phyloP scores from a whole-genome alignment of 1,140 invertebrate genomes.

The Lepidostoma basale region DNA sequence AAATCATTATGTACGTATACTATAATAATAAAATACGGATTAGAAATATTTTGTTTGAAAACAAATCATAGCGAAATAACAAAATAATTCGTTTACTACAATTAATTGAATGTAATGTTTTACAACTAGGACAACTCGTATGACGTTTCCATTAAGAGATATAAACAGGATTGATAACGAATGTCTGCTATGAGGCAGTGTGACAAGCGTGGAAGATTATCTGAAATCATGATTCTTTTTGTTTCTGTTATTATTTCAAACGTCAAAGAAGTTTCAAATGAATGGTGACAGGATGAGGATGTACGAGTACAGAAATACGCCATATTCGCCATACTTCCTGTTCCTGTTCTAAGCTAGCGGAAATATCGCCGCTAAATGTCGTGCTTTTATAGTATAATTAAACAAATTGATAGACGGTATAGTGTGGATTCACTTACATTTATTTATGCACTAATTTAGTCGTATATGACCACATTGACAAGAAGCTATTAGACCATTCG shows the following conservation, averaged over 20 bases:
- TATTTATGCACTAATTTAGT: slow-evolving; percentile 1
- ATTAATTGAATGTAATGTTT: no score
- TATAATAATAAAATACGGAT: no score
- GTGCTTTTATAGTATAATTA: neutral
- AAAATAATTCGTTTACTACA: no score
- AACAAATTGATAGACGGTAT: neutral
- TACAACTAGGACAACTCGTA: no score
- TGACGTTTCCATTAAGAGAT: no score
- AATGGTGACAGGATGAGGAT: slow-evolving; percentile 37
- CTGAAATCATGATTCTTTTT: neutral
- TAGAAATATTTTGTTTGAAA: no score
- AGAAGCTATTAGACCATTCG: slow-evolving; percentile 2
- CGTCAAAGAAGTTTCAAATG: slow-evolving; percentile 32
- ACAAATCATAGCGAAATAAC: no score
- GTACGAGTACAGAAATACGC: slow-evolving; percentile 32
- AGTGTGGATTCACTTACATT: neutral
- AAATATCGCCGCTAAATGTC: slow-evolving; percentile 21
- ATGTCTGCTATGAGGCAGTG: no score
- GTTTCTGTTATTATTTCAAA: neutral
- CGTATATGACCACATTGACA: slow-evolving; percentile 9
- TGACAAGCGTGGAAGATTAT: neutral
- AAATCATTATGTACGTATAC: no score
- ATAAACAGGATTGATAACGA: no score
- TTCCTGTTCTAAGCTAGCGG: slow-evolving; percentile 32
- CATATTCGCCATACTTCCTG: slow-evolving; percentile 38